Conservation (phyloP, 1,140 invertebrate species). For the Diprion similis region DNA sequence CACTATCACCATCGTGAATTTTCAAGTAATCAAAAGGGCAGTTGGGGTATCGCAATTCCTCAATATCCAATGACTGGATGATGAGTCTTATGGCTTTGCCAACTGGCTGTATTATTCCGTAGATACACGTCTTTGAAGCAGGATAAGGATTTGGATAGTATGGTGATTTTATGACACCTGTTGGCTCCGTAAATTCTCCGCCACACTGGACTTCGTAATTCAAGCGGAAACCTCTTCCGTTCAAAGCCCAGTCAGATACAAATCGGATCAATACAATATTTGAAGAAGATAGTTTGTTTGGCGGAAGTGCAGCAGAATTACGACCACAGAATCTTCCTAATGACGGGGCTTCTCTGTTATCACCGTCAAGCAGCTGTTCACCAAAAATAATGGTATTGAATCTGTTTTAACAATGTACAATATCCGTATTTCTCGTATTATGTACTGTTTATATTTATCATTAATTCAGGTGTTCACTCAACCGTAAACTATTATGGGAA, state of each 20-base stretch:
- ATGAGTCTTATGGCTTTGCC: conserved; percentile 69
- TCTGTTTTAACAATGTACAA: too few relatives aligned
- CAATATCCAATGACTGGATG: conserved; percentile 77
- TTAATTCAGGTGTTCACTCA: too few relatives aligned
- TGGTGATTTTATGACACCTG: conserved; percentile 74
- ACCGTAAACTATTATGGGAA: not conserved
- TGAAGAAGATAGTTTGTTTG: conserved; percentile 62
- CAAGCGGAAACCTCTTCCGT: conserved; percentile 68
- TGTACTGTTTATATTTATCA: too few relatives aligned
- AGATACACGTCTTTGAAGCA: conserved; percentile 72
- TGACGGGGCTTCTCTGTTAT: conserved; percentile 65
- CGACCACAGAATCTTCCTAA: conserved; percentile 73
- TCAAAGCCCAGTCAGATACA: conserved; percentile 64
- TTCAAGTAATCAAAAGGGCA: conserved; percentile 64
- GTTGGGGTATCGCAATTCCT: conserved; percentile 46
- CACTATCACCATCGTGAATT: conserved; percentile 74
- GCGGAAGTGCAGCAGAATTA: conserved; percentile 55
- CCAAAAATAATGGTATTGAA: conserved; percentile 16
- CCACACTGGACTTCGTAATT: conserved; percentile 74
- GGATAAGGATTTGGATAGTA: conserved; percentile 81
- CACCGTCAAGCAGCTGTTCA: conserved; percentile 76
- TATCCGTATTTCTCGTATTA: too few relatives aligned
- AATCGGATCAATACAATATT: conserved; percentile 76
- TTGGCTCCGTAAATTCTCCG: conserved; percentile 63
- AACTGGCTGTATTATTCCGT: conserved; percentile 71